Percentiles rank a stretch among this genome's conserved stretches.
Evolutionary conservation across 2,113 vertebrate species (phyloP).

Genomic region (Trematocara stigmaticum): DNA sequence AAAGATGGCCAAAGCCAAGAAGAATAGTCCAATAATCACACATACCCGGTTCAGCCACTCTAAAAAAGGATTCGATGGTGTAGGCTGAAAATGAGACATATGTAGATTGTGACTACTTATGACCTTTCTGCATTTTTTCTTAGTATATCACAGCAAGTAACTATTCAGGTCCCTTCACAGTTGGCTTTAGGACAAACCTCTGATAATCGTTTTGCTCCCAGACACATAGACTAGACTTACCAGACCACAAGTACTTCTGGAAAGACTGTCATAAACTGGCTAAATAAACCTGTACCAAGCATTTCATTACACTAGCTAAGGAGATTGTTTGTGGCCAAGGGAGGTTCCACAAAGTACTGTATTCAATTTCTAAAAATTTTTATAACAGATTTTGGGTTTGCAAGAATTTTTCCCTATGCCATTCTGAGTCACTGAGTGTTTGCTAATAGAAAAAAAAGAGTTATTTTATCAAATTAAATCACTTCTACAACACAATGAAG

Average conservation of each 20-base stretch:
- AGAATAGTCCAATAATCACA: conserved; percentile 70
- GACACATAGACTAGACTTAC: neutral
- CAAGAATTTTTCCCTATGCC: neutral
- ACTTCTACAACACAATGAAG: neutral
- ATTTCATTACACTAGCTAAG: neutral
- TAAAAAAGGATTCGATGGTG: conserved; percentile 21
- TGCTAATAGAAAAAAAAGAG: neutral
- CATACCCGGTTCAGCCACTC: conserved; percentile 72
- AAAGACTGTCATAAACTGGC: neutral
- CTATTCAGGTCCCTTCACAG: neutral
- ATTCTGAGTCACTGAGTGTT: neutral
- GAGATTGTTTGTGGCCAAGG: neutral
- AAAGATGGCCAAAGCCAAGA: conserved; percentile 73
- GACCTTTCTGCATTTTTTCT: neutral
- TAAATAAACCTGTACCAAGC: neutral
- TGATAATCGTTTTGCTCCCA: neutral
- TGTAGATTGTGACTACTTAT: neutral
- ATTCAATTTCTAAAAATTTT: neutral
- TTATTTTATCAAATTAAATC: neutral
- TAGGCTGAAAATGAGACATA: conserved; percentile 23
- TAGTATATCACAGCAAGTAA: neutral
- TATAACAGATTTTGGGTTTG: neutral
- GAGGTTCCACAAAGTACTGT: neutral
- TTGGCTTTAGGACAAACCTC: neutral
- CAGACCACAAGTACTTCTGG: neutral